phyloP scores from a whole-genome alignment of 2,113 vertebrate species.

The Callithrix jacchus region DNA sequence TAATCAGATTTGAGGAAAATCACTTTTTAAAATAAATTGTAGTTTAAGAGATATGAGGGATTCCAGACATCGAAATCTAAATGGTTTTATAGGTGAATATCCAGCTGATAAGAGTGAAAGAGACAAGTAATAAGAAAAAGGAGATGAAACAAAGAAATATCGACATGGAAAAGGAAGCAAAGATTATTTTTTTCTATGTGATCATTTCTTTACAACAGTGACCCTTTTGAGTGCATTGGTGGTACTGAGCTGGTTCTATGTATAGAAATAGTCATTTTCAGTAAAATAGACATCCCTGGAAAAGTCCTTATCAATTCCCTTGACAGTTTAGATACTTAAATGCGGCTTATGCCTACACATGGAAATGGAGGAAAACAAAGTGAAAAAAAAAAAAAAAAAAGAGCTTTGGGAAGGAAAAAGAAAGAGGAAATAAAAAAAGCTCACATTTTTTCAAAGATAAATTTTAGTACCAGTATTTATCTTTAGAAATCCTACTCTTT shows the following conservation, averaged over 20 bases:
- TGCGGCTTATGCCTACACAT: not conserved
- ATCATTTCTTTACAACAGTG: not conserved
- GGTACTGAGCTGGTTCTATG: not conserved
- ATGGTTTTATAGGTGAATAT: not conserved
- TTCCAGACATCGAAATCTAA: not conserved
- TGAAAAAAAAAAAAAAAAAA: not conserved
- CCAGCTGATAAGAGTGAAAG: not conserved
- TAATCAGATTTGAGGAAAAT: slow-evolving; percentile 39
- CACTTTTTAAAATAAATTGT: not conserved
- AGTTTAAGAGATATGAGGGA: not conserved
- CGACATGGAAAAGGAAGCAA: not conserved
- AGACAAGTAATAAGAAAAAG: not conserved
- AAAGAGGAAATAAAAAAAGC: not conserved
- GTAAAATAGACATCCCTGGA: not conserved
- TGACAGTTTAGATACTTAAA: not conserved
- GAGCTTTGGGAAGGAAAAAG: not conserved
- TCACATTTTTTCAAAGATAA: not conserved
- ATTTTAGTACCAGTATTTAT: not conserved
- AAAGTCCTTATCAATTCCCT: not conserved
- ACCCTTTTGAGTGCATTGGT: not conserved
- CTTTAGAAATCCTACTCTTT: slow-evolving; percentile 13
- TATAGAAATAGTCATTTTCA: not conserved
- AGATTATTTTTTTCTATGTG: not conserved
- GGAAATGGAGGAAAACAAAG: not conserved
- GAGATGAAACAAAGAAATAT: not conserved